Evolutionary conservation across 2,888 invertebrate genomes (phyloP).

Genomic region (Vannuccia rotundouncinata): DNA sequence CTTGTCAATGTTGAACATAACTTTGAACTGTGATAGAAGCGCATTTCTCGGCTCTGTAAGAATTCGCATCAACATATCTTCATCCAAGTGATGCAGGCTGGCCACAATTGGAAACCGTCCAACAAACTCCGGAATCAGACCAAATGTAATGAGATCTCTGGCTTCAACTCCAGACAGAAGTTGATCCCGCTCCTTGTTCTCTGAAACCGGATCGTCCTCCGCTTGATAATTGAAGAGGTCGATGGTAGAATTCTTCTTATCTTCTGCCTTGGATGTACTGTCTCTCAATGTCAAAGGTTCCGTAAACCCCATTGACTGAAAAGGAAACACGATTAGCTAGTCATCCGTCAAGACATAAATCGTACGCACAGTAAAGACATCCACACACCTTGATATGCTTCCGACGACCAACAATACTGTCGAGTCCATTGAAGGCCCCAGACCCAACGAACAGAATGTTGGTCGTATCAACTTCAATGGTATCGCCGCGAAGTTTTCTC

Average conservation of each 20-base stretch:
- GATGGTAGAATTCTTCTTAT: no score
- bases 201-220: conserved; percentile 46
- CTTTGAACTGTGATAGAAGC: conserved; percentile 88
- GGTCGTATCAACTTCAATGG: conserved; percentile 93
- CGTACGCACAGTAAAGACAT: no score
- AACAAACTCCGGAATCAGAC: conserved; percentile 60
- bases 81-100: conserved; percentile 89
- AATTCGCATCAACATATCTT: conserved; percentile 83
- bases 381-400: conserved; percentile 63
- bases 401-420: conserved; percentile 74
- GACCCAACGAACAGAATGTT: conserved; percentile 97
- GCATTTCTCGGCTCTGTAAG: conserved; percentile 95
- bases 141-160: conserved; percentile 90
- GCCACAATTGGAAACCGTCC: conserved; percentile 81
- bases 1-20: conserved; percentile 83
- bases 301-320: not conserved
- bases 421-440: conserved; percentile 94
- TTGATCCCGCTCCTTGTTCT: conserved; percentile 42
- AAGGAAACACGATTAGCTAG: not conserved
- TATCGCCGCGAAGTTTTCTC: conserved; percentile 83
- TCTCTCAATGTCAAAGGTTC: not conserved
- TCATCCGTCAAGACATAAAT: no score
- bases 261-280: not conserved
- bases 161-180: conserved; percentile 77
- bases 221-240: conserved; percentile 35